phyloP scores from a whole-genome alignment of 2,113 vertebrate genomes.

The Colossoma macropomum region DNA sequence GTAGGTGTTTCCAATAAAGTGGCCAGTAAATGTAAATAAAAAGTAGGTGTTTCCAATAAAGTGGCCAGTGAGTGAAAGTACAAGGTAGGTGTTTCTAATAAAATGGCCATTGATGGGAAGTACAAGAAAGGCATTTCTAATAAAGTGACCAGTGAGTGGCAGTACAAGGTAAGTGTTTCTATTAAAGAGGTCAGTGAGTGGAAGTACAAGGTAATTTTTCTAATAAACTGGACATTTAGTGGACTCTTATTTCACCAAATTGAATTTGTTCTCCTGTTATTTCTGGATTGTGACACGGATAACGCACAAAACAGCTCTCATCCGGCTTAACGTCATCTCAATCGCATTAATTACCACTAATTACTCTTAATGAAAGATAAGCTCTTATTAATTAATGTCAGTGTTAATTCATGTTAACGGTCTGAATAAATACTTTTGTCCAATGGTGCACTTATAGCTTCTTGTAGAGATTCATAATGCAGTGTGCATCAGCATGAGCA shows the following conservation, averaged over 20 bases:
- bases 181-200: neutral
- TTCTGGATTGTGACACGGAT: neutral
- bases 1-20: neutral
- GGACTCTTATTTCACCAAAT: neutral
- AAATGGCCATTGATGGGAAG: neutral
- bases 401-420: neutral
- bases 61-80: neutral
- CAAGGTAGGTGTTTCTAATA: neutral
- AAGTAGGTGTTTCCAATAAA: neutral
- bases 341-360: neutral
- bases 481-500: neutral
- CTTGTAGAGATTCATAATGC: neutral
- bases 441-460: neutral
- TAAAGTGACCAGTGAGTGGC: neutral
- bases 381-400: neutral
- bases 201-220: no score
- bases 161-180: neutral
- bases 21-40: neutral
- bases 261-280: neutral
- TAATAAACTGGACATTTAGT: neutral
- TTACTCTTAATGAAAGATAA: neutral
- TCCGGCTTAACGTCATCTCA: neutral
- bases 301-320: neutral
- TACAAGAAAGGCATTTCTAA: neutral
- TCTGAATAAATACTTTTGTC: neutral